Percentiles rank a stretch among this genome's conserved stretches.
Evolutionary conservation across 1,140 invertebrate genomes (phyloP).

Genomic region (Mactra quadrangularis): DNA sequence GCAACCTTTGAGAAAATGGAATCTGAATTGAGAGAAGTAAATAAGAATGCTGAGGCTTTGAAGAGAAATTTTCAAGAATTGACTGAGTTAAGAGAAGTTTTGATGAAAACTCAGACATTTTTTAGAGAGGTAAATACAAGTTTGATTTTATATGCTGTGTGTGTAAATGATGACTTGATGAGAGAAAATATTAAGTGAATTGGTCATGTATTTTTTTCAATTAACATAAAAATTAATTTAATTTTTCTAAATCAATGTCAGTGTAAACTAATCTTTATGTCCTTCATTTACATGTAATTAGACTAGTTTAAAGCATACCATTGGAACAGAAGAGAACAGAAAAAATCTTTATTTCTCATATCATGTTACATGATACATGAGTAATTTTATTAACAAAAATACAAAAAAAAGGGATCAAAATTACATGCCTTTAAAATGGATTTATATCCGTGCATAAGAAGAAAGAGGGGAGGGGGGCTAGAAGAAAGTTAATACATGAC

Average conservation of each 20-base stretch:
- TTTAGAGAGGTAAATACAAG: constrained; percentile 92
- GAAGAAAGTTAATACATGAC: too few relatives aligned
- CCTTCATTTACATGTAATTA: too few relatives aligned
- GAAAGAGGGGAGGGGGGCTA: too few relatives aligned
- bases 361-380: too few relatives aligned
- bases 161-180: background rate
- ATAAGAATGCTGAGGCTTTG: constrained; percentile 95
- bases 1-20: constrained; percentile 83
- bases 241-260: background rate
- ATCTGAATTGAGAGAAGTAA: constrained; percentile 86
- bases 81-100: constrained; percentile 95
- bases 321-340: too few relatives aligned
- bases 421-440: too few relatives aligned
- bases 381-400: too few relatives aligned
- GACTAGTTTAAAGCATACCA: too few relatives aligned
- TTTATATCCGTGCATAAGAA: too few relatives aligned
- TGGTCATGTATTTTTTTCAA: background rate
- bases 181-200: constrained; percentile 1
- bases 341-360: too few relatives aligned
- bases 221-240: background rate
- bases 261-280: background rate
- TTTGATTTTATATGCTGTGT: too few relatives aligned
- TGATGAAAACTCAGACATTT: constrained; percentile 96
- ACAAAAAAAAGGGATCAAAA: too few relatives aligned
- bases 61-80: constrained; percentile 97